Evolutionary conservation across 2,113 vertebrate genomes (phyloP), one percentile per base, ranked within the genome.

Genomic region (Podarcis cretensis): DNA sequence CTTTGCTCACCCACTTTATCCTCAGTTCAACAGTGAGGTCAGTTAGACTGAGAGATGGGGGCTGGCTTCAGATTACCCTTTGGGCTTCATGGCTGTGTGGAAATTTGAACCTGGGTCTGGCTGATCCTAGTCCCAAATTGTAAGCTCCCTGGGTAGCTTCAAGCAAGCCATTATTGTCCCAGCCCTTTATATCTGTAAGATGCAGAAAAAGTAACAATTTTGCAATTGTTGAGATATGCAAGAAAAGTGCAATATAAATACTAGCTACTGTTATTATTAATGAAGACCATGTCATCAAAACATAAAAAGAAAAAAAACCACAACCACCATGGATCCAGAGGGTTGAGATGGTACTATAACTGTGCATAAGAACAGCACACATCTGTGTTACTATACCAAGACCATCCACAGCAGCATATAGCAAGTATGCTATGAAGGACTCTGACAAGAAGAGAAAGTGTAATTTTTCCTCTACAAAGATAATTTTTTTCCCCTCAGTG

Each of bases 401-500:
- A 35, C 59, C 84, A 43, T 25, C 43, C 35, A n/a, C 1, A 94
- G 89, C 90, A 83, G 89, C 35, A 92, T 40, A 78, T n/a, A 86
- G 85, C 59, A 90, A 93, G 91, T 77, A 85, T 92, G 77, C 85
- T 92, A 81, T 48, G 30, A 87, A 91, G 80, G 35, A 75, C 12
- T 84, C 81, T 81, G 63, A 83, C 12, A 89, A 85, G 90, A 93
- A 81, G 87, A 81, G 84, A 73, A 93, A 93, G 91, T 87, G 66
- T 71, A 68, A 35, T 91, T 94, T 78, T 93, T 91, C 84, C 85
- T 95, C 76, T 92, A 79, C 0, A 93, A 92, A 86, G 94, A 88
- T 59, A 93, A 95, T 89, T 90, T 93, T 63, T 43, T 6, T 8
- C 37, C 27, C 25, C 84, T 85, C 81, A 92, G 89, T 86, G 80